These are phyloP conservation scores for Drosophila neonasuta DNA, from an alignment of 2,888 invertebrate genomes.

Conservation along the genomic window DNA sequence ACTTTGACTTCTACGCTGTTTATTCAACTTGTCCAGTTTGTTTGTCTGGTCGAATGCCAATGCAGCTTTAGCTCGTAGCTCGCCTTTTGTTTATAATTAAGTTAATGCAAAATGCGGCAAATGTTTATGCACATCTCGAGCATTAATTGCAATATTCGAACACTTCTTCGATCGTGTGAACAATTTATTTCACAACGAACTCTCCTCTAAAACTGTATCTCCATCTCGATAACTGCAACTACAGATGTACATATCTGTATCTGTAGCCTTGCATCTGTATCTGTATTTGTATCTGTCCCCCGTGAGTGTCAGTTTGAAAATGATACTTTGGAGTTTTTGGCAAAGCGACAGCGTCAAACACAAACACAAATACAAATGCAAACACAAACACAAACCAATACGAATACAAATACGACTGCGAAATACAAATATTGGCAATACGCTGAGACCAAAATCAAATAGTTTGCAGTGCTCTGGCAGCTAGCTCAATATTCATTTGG, in stretches of 20 bases:
- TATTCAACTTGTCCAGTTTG: constrained; percentile 55
- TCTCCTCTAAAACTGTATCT: background rate
- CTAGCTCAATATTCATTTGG: constrained; percentile 70
- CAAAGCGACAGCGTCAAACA: constrained; percentile 47
- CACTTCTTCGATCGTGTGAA: constrained; percentile 42
- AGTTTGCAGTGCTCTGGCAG: constrained; percentile 42
- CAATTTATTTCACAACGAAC: constrained; percentile 3
- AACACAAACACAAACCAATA: constrained; percentile 35
- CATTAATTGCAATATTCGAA: constrained; percentile 25
- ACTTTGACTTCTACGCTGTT: constrained; percentile 27
- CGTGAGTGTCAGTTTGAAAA: constrained; percentile 56
- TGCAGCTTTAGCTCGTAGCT: constrained; percentile 17
- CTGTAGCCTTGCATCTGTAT: background rate
- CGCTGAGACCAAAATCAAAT: constrained; percentile 72
- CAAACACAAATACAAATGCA: constrained; percentile 35
- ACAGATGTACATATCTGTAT: no score
- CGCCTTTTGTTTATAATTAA: constrained; percentile 61
- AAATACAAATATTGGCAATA: constrained; percentile 75
- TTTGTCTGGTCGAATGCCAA: constrained; percentile 55
- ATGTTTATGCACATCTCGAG: constrained; percentile 40
- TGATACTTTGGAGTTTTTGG: constrained; percentile 57
- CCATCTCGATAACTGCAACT: background rate
- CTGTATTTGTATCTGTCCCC: constrained; percentile 8
- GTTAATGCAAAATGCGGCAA: constrained; percentile 17
- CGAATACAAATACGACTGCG: constrained; percentile 35